These are phyloP conservation scores for Clarias macrocephalus DNA, from an alignment of 2,113 vertebrate genomes.

Conservation along the genomic window DNA sequence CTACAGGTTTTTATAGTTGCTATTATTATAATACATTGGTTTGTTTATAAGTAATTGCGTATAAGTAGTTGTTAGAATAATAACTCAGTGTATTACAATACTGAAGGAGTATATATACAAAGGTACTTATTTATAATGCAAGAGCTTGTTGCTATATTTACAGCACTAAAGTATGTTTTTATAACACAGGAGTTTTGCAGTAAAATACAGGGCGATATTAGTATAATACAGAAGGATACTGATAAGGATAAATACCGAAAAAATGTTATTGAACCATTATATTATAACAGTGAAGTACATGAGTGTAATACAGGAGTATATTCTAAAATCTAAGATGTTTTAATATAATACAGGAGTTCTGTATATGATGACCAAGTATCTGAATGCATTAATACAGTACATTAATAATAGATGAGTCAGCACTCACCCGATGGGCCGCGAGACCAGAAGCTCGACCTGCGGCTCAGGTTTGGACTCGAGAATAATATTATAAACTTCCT, in stretches of 20 bases:
- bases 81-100: background rate
- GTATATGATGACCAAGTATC: background rate
- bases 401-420: background rate
- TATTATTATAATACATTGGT: background rate
- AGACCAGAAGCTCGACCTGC: constrained; percentile 93
- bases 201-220: background rate
- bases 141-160: background rate
- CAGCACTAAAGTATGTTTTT: background rate
- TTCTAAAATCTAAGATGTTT: background rate
- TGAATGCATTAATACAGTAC: background rate
- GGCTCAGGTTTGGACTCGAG: constrained; percentile 94
- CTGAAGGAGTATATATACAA: background rate
- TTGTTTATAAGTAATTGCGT: background rate
- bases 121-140: background rate
- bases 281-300: background rate
- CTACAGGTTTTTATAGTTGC: too few species aligned
- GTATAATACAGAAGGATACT: background rate
- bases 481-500: constrained; percentile 97
- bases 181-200: background rate
- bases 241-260: background rate
- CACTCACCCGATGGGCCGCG: constrained; percentile 86
- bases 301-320: background rate
- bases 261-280: background rate
- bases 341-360: background rate
- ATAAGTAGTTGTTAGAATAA: background rate